Base-by-base conservation (phyloP, 2,797 vertebrate genomes). In the Vultur gryphus region DNA sequence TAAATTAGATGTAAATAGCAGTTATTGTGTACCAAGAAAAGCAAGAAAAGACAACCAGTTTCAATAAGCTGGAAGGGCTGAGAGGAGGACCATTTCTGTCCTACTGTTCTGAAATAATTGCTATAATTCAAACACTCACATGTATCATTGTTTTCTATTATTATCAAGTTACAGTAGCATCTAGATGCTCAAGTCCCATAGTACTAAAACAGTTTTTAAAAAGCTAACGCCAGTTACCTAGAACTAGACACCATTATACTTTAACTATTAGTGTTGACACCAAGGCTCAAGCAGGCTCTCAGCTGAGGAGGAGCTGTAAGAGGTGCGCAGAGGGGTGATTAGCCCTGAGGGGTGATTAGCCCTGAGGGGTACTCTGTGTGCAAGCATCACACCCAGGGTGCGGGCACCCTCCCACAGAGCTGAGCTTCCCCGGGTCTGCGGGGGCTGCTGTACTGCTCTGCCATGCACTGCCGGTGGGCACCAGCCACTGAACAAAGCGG, bases 1-100 rank as follows among this genome's bases (percentile, higher is more conserved):
- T 97, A 98, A 97, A 98, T 96, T 76, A 97, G 73, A 89, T 35
- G 91, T 95, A 97, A 98, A 94, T 96, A 97, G 96, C 48, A 86
- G 95, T 82, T 91, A 71, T 76, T 87, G 95, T 92, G 87, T 92
- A 78, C 62, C 94, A 91, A 87, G 90, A 49, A 79, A 94, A 95
- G 93, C 61, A 87, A 90, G n/a, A 72, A 84, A 82, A 96, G 83
- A 92, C 64, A 92, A 94, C 64, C 65, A 87, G 73, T 79, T 95
- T 94, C 91, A 83, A 84, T 92, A 84, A 88, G 29, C 79, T 88
- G 69, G 41, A 84, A 70, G 39, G 61, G 35, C 79, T 89, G 58
- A 75, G 90, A 85, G 77, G 78, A 83, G 35, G 20, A 48, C 13
- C n/a, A 58, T 94, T 97, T 97, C 84, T 86, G 44, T 65, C 91